phyloP scores from a whole-genome alignment of 2,797 vertebrate genomes.

The Xenops minutus region DNA sequence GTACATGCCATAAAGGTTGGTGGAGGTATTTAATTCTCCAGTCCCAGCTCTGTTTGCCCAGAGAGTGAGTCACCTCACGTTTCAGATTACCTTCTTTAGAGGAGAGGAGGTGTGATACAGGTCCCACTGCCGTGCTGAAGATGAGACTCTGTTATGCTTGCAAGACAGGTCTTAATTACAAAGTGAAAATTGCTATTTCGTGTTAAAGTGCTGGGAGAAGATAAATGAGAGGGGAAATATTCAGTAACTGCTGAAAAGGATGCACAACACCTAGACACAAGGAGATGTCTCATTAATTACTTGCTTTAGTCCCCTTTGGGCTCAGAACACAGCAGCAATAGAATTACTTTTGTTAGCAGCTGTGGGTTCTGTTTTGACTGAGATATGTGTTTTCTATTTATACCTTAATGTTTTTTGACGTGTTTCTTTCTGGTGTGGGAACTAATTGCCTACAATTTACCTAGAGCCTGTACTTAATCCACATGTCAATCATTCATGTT shows the following conservation, averaged over 20 bases:
- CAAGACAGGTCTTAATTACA: constrained; percentile 46
- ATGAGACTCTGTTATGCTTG: not conserved
- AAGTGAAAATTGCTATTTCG: constrained; percentile 30
- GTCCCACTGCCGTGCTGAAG: not conserved
- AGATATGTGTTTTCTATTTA: not conserved
- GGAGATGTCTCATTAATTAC: constrained; percentile 17
- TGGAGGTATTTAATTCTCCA: not conserved
- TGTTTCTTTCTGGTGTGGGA: not conserved
- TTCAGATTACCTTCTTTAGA: not conserved
- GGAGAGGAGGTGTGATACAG: not conserved
- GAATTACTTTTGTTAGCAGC: constrained; percentile 1
- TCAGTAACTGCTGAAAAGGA: constrained; percentile 5
- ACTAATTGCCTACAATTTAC: constrained; percentile 13
- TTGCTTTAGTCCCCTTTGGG: not conserved
- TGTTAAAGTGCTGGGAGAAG: constrained; percentile 15
- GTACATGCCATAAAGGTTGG: not conserved
- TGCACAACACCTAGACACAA: not conserved
- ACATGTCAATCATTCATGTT: not conserved
- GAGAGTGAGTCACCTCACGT: not conserved
- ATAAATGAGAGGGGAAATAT: constrained; percentile 14
- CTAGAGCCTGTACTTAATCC: not conserved
- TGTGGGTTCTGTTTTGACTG: not conserved
- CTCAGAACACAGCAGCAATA: not conserved
- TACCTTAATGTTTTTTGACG: not conserved
- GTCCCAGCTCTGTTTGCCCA: not conserved